Base-by-base conservation (phyloP, 2,888 invertebrate species). In the Thecophora atra region DNA sequence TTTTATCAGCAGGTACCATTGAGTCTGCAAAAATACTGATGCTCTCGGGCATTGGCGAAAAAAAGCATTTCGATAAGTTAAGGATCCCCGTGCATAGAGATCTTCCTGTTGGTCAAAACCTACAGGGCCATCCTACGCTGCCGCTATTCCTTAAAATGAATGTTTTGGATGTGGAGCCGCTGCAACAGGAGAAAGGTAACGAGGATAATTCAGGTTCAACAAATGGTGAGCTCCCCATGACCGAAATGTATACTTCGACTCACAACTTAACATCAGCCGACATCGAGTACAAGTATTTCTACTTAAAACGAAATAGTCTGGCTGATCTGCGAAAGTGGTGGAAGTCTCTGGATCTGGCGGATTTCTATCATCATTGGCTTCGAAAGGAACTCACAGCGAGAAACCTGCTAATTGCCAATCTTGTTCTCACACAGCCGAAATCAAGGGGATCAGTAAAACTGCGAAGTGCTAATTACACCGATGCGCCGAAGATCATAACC, bases 61-160 rank as follows among this genome's bases (percentile, higher is more conserved):
- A 71, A 37, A 28, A 74, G 0, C 76, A 79, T 30, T 70, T 83
- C 1, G 44, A 75, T 26, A 67, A n/a, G n/a, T n/a, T n/a, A n/a
- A n/a, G 76, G 0, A 81, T 83, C 24, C 76, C 78, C 0, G 63
- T 81, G 0, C 26, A 80, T 0, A 72, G 78, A 11, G 72, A 80
- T 64, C 68, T 82, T 6, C 74, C 74, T 1, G 92, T 94, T 0
- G 93, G 93, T 3, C 88, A 91, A 77, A 92, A 94, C 80, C 87
- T 94, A 0, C 93, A 94, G 83, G 94, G 94, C 80, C 94, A 94
- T 82, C 89, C 92, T 24, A 90, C 90, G 0, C 87, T 91, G 2
- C 76, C 77, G 19, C 8, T 79, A 7, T 72, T 79, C 26, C 75
- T 80, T 15, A 73, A 76, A 67, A 15, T 3, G 15, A 88, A 89